Conservation (phyloP, 2,888 invertebrate genomes). For the Neoascia interrupta region DNA sequence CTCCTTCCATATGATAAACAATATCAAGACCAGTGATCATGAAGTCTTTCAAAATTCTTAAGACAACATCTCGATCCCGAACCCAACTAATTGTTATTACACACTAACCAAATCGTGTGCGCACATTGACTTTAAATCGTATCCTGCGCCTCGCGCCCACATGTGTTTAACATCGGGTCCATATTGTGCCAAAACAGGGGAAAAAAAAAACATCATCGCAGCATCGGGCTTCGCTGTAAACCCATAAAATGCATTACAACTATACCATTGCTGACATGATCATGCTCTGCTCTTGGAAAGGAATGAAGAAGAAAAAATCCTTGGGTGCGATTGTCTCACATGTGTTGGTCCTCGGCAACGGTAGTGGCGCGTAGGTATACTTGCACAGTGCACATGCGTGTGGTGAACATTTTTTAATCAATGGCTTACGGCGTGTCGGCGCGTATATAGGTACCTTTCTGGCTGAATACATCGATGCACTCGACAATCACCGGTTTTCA, state of each 20-base stretch:
- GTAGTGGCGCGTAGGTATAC: background rate
- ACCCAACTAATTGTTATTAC: slow-evolving; percentile 16
- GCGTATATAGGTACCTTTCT: slow-evolving; percentile 26
- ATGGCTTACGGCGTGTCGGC: slow-evolving; percentile 28
- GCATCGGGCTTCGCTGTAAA: slow-evolving; percentile 34
- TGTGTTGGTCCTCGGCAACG: slow-evolving; percentile 44
- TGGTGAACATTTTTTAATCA: slow-evolving; percentile 24
- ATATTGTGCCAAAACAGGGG: slow-evolving; percentile 59
- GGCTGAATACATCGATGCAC: slow-evolving; percentile 49
- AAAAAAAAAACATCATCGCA: slow-evolving; percentile 46
- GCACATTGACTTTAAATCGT: slow-evolving; percentile 24
- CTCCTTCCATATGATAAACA: too few relatives aligned
- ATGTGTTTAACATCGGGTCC: slow-evolving; percentile 67
- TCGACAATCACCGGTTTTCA: slow-evolving; percentile 26
- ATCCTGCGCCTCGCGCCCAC: slow-evolving; percentile 57
- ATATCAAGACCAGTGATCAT: too few relatives aligned
- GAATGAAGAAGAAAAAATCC: background rate
- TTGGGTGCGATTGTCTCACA: slow-evolving; percentile 27
- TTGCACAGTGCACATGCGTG: slow-evolving; percentile 57
- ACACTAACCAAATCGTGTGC: slow-evolving; percentile 18
- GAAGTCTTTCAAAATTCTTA: too few relatives aligned
- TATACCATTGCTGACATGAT: slow-evolving; percentile 19
- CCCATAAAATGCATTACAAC: slow-evolving; percentile 52
- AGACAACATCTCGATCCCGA: too few relatives aligned
- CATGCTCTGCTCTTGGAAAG: too few relatives aligned